Evolutionary conservation across 2,888 invertebrate genomes (phyloP), one percentile per base, ranked within the genome.

Genomic region (Cataglyphis livida): DNA sequence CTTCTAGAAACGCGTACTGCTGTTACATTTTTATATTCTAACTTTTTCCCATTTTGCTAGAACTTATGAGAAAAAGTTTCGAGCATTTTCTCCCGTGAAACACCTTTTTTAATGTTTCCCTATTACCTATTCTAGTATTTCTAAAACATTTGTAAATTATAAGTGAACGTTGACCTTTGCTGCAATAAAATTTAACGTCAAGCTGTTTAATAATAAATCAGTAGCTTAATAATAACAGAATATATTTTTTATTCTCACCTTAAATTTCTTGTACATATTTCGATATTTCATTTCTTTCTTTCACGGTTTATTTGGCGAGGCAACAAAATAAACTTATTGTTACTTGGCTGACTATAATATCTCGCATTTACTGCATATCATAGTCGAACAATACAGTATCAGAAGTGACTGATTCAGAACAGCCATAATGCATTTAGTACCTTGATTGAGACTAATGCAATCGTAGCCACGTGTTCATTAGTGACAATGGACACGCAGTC

Each of bases 371-470:
- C 71, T 70, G 44, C 71, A 18, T 68, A 59, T 78, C 70, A 78
- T 48, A 21, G 25, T 4, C 25, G 59, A 78, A 78, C 78, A 78
- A 78, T 78, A 59, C 59, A 35, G 59, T 78, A 71, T 71, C 59
- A 44, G 59, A 78, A 48, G 44, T 44, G 44, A 32, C 59, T 78
- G 59, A 76, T 76, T 68, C 57, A 66, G 66, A 54, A 28, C 76
- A 44, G 57, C 70, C 41, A 44, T 76, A 76, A 76, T 35, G 71
- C 71, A 71, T 78, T 78, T 78, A 78, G 71, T 32, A 57, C 59
- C 71, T 78, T 78, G 59, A 78, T 78, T 78, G 78, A 71, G 71
- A 78, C 59, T 44, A 70, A 78, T 71, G 78, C 78, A 44, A 71
- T 78, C 78, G 78, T 25, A 59, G 32, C 57, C n/a, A 57, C 71